Evolutionary conservation across 37 sponge, comb jelly and placozoan genomes (phyloP).

Genomic region (Eunapius fragilis): DNA sequence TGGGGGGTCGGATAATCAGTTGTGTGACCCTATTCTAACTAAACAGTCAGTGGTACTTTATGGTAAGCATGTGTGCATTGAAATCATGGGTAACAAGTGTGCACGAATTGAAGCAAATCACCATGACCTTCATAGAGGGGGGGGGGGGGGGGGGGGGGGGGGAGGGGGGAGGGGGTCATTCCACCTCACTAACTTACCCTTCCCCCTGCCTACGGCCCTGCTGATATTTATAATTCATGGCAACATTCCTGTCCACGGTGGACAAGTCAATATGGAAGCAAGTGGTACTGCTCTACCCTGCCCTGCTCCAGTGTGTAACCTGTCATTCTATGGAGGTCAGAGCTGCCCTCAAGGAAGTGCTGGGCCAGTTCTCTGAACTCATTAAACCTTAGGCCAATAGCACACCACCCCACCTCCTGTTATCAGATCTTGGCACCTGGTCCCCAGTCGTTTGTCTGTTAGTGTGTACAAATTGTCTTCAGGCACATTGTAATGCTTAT

Average conservation of each 20-base stretch:
- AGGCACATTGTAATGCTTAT: not conserved
- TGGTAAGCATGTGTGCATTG: no score
- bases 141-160: no score
- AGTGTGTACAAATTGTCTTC: not conserved
- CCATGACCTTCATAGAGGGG: no score
- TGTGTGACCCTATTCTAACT: no score
- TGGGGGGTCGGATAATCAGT: no score
- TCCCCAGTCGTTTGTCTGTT: not conserved
- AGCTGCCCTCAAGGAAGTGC: constrained; percentile 41
- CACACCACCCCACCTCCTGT: no score
- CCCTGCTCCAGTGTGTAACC: constrained; percentile 87
- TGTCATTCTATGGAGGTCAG: constrained; percentile 82
- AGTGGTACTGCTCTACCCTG: constrained; percentile 74
- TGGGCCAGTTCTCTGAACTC: constrained; percentile 62
- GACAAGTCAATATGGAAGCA: constrained; percentile 70
- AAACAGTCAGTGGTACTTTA: no score
- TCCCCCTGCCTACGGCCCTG: no score
- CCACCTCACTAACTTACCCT: no score
- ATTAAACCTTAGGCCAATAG: not conserved
- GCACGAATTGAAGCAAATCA: no score
- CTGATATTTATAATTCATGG: not conserved
- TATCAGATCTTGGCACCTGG: not conserved
- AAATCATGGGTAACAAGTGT: no score
- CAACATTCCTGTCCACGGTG: constrained; percentile 25
- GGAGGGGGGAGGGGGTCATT: no score